phyloP scores from a whole-genome alignment of 2,888 invertebrate species.

The Xestia ashworthii region DNA sequence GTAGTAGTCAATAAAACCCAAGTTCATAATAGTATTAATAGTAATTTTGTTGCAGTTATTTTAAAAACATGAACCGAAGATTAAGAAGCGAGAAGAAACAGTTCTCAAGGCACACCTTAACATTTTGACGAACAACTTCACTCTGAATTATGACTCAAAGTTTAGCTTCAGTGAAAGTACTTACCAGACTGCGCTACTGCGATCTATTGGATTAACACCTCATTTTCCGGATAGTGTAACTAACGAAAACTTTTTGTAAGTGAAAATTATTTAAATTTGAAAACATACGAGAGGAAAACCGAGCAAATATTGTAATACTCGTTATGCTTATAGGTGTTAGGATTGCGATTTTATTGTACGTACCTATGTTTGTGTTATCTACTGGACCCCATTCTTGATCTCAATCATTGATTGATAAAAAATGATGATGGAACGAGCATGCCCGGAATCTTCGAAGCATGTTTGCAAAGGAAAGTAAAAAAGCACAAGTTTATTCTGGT shows the following conservation, averaged over 20 bases:
- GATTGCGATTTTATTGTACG: background rate
- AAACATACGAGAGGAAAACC: background rate
- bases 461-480: background rate
- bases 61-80: background rate
- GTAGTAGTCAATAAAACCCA: too few relatives aligned
- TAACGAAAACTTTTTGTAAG: background rate
- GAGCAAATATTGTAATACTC: background rate
- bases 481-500: background rate
- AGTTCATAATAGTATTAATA: background rate
- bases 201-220: constrained; percentile 22
- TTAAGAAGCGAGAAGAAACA: background rate
- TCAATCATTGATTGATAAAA: background rate
- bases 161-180: constrained; percentile 16
- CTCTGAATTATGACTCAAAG: constrained; percentile 18
- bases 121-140: constrained; percentile 23
- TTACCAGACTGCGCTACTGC: constrained; percentile 10
- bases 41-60: background rate
- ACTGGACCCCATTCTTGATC: background rate
- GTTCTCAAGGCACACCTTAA: background rate
- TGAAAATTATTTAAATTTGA: constrained; percentile 3
- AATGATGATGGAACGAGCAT: too few relatives aligned
- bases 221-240: constrained; percentile 18
- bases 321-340: background rate
- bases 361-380: too few relatives aligned
- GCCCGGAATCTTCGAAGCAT: background rate